A percentile compares a stretch with the other conserved stretches of the same genome.
These are phyloP conservation scores for Microtus montanus DNA, from an alignment of 2,113 vertebrate genomes.

Conservation along the genomic window DNA sequence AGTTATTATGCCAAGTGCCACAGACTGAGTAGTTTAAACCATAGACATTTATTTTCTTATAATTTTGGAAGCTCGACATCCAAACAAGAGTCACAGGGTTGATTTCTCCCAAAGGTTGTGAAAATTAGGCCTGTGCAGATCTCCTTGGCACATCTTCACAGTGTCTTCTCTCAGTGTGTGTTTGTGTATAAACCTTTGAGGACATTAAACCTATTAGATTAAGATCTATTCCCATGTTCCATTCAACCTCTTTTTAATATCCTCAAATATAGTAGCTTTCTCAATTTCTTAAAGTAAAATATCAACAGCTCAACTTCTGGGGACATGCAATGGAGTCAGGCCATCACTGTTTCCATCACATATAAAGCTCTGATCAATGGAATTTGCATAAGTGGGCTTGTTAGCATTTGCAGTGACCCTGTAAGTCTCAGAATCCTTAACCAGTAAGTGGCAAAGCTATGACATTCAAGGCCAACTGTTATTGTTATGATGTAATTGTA, in stretches of 20 bases:
- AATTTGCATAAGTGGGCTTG: background rate
- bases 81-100: background rate
- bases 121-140: background rate
- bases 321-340: fast-evolving
- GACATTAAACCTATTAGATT: background rate
- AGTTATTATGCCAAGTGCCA: background rate
- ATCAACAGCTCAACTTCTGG: background rate
- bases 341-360: background rate
- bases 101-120: background rate
- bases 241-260: background rate
- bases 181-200: background rate
- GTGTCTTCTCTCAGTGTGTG: background rate
- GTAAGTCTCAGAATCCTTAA: background rate
- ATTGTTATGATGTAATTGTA: background rate
- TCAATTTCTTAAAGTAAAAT: background rate
- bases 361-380: background rate
- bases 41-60: background rate
- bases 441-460: background rate
- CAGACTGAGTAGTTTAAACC: background rate
- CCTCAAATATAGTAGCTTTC: background rate
- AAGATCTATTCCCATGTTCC: background rate
- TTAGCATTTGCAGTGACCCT: background rate
- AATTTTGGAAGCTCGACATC: background rate
- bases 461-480: background rate
- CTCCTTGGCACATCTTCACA: background rate